These are phyloP conservation scores for Achlya flavicornis DNA, from an alignment of 2,888 invertebrate species.

Conservation along the genomic window DNA sequence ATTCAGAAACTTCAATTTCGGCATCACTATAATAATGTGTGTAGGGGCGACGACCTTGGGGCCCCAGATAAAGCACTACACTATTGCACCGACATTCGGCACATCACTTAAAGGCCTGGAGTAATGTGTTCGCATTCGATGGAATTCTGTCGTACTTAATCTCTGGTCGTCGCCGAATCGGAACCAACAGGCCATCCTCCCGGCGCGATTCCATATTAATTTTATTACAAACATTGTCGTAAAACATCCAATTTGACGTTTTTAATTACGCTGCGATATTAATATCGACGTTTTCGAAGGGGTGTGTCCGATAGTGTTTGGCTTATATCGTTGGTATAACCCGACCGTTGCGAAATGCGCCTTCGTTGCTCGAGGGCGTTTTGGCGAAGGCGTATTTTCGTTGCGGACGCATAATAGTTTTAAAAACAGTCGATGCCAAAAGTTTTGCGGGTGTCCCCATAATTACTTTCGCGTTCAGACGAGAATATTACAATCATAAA, in stretches of 20 bases:
- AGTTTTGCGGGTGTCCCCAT: constrained; percentile 64
- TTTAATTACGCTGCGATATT: constrained; percentile 61
- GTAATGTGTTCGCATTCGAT: constrained; percentile 72
- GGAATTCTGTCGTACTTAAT: constrained; percentile 68
- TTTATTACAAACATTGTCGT: constrained; percentile 55
- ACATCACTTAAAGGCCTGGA: constrained; percentile 81
- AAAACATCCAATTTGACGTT: constrained; percentile 61
- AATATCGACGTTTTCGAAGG: constrained; percentile 57
- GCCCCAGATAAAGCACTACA: constrained; percentile 71
- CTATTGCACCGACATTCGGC: constrained; percentile 68
- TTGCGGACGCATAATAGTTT: constrained; percentile 63
- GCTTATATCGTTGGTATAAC: constrained; percentile 55
- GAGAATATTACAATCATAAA: constrained; percentile 71
- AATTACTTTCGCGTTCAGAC: constrained; percentile 66
- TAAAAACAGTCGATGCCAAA: constrained; percentile 71
- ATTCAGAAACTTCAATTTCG: constrained; percentile 56
- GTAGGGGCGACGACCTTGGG: constrained; percentile 74
- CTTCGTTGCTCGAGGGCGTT: constrained; percentile 31
- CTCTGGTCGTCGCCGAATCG: constrained; percentile 67
- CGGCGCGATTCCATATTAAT: constrained; percentile 43
- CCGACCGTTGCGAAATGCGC: constrained; percentile 51
- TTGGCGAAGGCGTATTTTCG: constrained; percentile 46
- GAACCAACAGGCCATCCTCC: constrained; percentile 71
- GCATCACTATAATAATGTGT: constrained; percentile 56
- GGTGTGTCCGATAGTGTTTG: constrained; percentile 80